A percentile compares a stretch with the other conserved stretches of the same genome.
Evolutionary conservation across 2,113 vertebrate genomes (phyloP).

Genomic region (Zosterops pallidus): DNA sequence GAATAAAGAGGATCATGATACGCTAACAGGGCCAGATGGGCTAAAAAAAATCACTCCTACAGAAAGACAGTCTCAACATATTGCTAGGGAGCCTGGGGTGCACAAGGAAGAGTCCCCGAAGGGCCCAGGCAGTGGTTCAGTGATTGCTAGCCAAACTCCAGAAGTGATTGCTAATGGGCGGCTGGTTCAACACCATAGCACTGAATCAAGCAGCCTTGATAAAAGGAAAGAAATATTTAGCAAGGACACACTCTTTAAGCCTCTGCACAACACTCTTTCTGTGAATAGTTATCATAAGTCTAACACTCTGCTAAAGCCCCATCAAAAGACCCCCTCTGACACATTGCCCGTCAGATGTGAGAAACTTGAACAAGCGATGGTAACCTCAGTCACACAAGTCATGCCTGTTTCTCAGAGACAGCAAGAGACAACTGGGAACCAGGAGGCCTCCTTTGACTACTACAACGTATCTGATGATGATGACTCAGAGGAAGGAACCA

Average conservation of each 20-base stretch:
- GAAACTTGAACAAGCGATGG: slow-evolving; percentile 85
- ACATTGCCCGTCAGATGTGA: slow-evolving; percentile 83
- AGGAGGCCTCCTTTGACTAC: slow-evolving; percentile 93
- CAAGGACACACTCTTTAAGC: slow-evolving; percentile 94
- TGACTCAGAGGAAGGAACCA: slow-evolving; percentile 88
- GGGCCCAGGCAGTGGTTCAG: slow-evolving; percentile 77
- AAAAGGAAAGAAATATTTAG: slow-evolving; percentile 95
- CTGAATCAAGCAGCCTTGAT: slow-evolving; percentile 86
- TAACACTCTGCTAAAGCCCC: slow-evolving; percentile 84
- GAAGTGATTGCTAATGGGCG: slow-evolving; percentile 87
- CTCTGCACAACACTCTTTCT: slow-evolving; percentile 90
- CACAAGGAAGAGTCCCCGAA: slow-evolving; percentile 88
- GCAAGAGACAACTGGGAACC: slow-evolving; percentile 81
- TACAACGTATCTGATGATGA: slow-evolving; percentile 97
- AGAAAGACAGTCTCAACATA: slow-evolving; percentile 85
- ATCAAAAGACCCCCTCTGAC: slow-evolving; percentile 82
- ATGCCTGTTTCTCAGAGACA: slow-evolving; percentile 81
- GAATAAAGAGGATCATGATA: slow-evolving; percentile 85
- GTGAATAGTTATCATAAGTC: slow-evolving; percentile 93
- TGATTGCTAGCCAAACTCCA: slow-evolving; percentile 45
- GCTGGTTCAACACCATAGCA: slow-evolving; percentile 78
- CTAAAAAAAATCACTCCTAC: slow-evolving; percentile 79
- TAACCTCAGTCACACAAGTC: slow-evolving; percentile 77
- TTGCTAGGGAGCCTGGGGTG: slow-evolving; percentile 81
- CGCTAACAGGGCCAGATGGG: slow-evolving; percentile 84